Percentiles rank a stretch among this genome's conserved stretches.
phyloP scores from a whole-genome alignment of 2,113 vertebrate species.

The Phrynosoma platyrhinos region DNA sequence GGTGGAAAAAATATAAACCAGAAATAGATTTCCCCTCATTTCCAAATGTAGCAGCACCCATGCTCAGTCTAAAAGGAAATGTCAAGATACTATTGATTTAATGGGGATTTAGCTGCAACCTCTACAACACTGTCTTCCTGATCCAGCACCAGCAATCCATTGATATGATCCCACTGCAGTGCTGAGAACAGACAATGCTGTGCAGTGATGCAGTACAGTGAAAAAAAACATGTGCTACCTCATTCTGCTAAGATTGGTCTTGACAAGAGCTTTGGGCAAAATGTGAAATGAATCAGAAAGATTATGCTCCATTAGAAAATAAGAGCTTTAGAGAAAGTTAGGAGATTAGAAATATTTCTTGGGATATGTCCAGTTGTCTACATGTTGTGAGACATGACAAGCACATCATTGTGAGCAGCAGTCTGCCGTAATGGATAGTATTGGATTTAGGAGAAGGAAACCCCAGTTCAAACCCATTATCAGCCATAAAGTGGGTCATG shows the following conservation, averaged over 20 bases:
- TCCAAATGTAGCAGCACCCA: not conserved
- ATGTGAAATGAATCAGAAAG: not conserved
- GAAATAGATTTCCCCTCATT: not conserved
- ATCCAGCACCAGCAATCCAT: not conserved
- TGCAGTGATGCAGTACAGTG: not conserved
- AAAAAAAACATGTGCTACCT: not conserved
- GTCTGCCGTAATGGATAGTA: not conserved
- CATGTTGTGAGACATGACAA: not conserved
- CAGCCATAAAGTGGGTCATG: not conserved
- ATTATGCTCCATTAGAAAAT: not conserved
- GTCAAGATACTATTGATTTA: not conserved
- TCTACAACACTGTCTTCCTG: not conserved
- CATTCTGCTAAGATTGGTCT: not conserved
- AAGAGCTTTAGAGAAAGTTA: not conserved
- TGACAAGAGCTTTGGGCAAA: not conserved
- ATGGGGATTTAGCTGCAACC: not conserved
- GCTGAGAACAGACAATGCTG: not conserved
- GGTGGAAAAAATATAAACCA: too few relatives aligned
- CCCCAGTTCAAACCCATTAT: not conserved
- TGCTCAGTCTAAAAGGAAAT: not conserved
- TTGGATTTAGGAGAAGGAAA: not conserved
- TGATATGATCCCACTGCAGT: not conserved
- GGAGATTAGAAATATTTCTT: not conserved
- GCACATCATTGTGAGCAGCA: too few relatives aligned
- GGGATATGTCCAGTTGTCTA: not conserved